A percentile compares a stretch with the other conserved stretches of the same genome.
These are phyloP conservation scores for Phyllotreta striolata DNA, from an alignment of 2,888 invertebrate genomes.

Conservation along the genomic window DNA sequence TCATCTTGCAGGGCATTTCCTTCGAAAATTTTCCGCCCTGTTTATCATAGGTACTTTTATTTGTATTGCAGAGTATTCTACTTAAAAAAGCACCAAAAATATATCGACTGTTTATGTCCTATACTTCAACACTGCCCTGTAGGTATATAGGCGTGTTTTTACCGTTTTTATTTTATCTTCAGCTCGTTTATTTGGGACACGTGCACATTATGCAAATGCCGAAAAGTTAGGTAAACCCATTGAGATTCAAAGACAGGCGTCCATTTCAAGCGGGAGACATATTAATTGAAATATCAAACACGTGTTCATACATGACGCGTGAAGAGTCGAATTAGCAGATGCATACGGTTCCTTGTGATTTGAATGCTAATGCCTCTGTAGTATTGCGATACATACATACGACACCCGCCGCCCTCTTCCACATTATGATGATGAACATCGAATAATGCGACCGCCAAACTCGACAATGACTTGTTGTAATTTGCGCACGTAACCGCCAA, in stretches of 20 bases:
- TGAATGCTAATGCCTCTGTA: conserved; percentile 19
- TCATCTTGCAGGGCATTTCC: background rate
- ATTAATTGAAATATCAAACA: conserved; percentile 25
- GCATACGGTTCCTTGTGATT: conserved; percentile 17
- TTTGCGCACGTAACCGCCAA: conserved; percentile 1
- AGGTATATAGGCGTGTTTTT: no score
- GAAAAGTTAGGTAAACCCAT: background rate
- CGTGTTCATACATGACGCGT: conserved; percentile 20
- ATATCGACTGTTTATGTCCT: no score
- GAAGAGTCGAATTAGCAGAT: conserved; percentile 25
- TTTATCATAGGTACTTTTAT: background rate
- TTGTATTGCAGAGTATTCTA: no score
- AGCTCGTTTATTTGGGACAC: no score
- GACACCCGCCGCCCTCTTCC: conserved; percentile 1
- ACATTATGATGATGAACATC: conserved; percentile 11
- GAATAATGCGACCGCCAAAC: conserved; percentile 16
- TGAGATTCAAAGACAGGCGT: conserved; percentile 6
- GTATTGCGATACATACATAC: conserved; percentile 9
- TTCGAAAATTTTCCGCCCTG: background rate
- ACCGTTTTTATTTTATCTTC: no score
- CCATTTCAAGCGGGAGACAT: conserved; percentile 7
- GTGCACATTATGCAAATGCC: no score
- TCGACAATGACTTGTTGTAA: conserved; percentile 15
- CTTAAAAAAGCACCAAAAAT: no score
- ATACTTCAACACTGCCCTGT: no score